These are phyloP conservation scores for Luehdorfia chinensis DNA, from an alignment of 1,140 invertebrate species.

Conservation along the genomic window DNA sequence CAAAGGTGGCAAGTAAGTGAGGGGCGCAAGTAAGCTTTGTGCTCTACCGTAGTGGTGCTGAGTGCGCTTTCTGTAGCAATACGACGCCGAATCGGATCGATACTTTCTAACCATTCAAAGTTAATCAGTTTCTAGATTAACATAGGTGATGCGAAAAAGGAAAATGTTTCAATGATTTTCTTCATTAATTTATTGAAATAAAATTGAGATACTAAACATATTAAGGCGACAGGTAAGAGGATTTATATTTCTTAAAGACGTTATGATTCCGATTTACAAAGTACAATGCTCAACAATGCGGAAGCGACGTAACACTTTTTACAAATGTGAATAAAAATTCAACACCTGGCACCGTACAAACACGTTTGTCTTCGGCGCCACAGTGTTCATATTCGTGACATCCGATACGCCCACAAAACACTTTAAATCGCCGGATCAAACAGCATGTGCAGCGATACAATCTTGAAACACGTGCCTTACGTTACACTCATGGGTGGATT, in stretches of 20 bases:
- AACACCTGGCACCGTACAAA: conserved; percentile 45
- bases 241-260: no score
- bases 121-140: neutral
- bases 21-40: conserved; percentile 58
- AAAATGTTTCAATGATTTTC: no score
- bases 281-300: no score
- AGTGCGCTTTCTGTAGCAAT: conserved; percentile 53
- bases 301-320: conserved; percentile 4
- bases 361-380: conserved; percentile 53
- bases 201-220: no score
- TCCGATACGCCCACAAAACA: conserved; percentile 69
- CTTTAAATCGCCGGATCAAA: conserved; percentile 69
- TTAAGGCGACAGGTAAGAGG: no score
- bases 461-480: conserved; percentile 53
- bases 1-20: conserved; percentile 55
- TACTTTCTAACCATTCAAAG: conserved; percentile 4
- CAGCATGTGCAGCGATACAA: conserved; percentile 64
- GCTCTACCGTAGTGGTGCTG: conserved; percentile 46
- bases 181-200: no score
- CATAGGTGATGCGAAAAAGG: no score
- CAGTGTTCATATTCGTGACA: conserved; percentile 45
- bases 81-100: conserved; percentile 33
- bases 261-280: no score
- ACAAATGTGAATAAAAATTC: conserved; percentile 16
- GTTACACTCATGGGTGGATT: conserved; percentile 16